phyloP scores from a whole-genome alignment of 2,797 vertebrate genomes.

The Ceryle rudis region DNA sequence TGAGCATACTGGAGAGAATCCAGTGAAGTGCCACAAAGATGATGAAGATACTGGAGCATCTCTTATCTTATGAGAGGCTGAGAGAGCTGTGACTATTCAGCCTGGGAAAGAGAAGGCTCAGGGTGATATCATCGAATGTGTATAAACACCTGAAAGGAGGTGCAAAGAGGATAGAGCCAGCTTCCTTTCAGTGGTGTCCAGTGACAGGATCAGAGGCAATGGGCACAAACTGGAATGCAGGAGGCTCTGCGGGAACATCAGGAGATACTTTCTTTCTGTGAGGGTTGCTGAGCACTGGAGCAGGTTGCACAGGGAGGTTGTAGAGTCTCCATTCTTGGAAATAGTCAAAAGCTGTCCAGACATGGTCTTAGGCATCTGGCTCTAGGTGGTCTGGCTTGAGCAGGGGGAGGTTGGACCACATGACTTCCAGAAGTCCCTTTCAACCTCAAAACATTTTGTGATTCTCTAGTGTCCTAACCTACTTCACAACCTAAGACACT shows the following conservation, averaged over 20 bases:
- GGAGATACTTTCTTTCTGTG: not conserved
- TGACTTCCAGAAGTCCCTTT: not conserved
- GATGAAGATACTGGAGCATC: not conserved
- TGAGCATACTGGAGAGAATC: not conserved
- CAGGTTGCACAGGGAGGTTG: not conserved
- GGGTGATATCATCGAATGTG: not conserved
- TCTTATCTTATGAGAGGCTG: not conserved
- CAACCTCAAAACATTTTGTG: not conserved
- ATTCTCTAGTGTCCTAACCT: not conserved
- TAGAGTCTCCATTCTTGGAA: not conserved
- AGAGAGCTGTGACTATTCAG: not conserved
- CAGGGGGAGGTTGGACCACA: not conserved
- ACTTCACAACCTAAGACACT: not conserved
- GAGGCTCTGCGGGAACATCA: not conserved
- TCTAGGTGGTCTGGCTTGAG: not conserved
- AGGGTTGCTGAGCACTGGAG: not conserved
- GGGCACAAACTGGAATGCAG: not conserved
- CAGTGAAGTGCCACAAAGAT: not conserved
- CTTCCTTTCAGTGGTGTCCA: not conserved
- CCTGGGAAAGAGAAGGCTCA: not conserved
- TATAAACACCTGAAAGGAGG: not conserved
- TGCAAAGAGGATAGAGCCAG: not conserved
- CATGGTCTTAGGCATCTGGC: not conserved
- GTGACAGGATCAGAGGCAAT: not conserved
- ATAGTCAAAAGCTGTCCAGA: fast-evolving